These are phyloP conservation scores for Flabesymbios commensalis DNA, from an alignment of 2,888 invertebrate species.

Conservation along the genomic window DNA sequence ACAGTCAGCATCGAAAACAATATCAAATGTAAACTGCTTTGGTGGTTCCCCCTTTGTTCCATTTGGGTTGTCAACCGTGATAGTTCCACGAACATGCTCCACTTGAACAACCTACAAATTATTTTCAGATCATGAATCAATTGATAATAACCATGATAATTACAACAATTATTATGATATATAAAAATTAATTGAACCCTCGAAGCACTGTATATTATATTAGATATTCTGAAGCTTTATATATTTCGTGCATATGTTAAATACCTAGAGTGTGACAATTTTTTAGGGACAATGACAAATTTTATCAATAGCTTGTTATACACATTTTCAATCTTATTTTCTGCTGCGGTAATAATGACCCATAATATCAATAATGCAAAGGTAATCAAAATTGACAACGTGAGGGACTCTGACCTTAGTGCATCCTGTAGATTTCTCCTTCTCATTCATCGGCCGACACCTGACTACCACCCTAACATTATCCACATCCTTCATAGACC, in stretches of 20 bases:
- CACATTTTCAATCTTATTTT: conserved; percentile 74
- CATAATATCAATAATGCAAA: no score
- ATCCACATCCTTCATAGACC: conserved; percentile 68
- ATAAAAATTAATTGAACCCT: not conserved
- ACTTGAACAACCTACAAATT: conserved; percentile 51
- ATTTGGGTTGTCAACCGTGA: conserved; percentile 78
- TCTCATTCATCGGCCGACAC: conserved; percentile 87
- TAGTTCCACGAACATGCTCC: conserved; percentile 71
- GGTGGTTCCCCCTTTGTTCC: conserved; percentile 72
- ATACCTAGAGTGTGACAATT: not conserved
- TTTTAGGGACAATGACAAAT: not conserved
- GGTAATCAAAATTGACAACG: no score
- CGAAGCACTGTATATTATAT: not conserved
- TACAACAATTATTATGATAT: not conserved
- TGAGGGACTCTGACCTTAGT: no score
- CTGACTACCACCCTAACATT: conserved; percentile 96
- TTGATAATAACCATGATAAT: no score
- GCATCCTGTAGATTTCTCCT: conserved; percentile 76
- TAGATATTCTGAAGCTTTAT: not conserved
- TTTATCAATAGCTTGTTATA: not conserved
- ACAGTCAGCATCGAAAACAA: conserved; percentile 85
- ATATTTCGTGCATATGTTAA: not conserved
- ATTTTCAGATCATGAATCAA: no score
- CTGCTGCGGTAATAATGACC: no score
- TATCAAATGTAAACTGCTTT: conserved; percentile 91